Evolutionary conservation across 2,797 vertebrate species (phyloP), one percentile per base, ranked within the genome.

Genomic region (Euthynnus affinis): DNA sequence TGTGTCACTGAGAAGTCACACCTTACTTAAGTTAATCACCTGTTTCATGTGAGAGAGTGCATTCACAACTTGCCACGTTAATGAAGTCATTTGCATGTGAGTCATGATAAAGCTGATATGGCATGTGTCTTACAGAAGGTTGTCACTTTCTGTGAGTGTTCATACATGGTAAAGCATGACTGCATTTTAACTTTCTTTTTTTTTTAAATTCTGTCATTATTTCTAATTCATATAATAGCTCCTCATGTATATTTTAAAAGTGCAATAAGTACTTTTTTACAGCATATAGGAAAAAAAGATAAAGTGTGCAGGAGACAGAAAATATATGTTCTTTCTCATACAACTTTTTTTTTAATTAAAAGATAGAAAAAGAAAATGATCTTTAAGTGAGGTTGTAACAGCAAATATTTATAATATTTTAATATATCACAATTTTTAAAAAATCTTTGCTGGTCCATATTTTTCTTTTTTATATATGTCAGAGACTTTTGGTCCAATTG

Each of bases 51-150:
- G 53, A 67, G 32, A 15, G 49, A 71, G 66, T 20, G 48, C 10
- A 46, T 32, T 12, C 44, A 23, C 29, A 75, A 51, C 62, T 68
- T 25, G 22, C 37, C 25, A 37, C 71, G 59, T 63, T 78, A 71
- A 82, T 64, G 13, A 51, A 44, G 55, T 66, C 10, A 46, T 82
- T 71, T 76, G 53, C 70, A 79, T 82, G 49, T 68, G 23, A 71
- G 57, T n/a, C 42, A 17, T 9, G 25, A 44, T 40, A 12, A 64
- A 18, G 18, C 48, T 18, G n/a, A 4, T 46, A n/a, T 5, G n/a
- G 42, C 51, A 53, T 20, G 57, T 57, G 59, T 82, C 34, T 67
- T 20, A 13, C 12, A 80, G 42, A 67, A 61, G 37, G 53, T 46
- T 66, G 27, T 27, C 4, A 17, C 56, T n/a, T 44, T 23, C 18